Evolutionary conservation across 2,113 vertebrate genomes (phyloP), one percentile per base, ranked within the genome.

Genomic region (Anoura caudifer): DNA sequence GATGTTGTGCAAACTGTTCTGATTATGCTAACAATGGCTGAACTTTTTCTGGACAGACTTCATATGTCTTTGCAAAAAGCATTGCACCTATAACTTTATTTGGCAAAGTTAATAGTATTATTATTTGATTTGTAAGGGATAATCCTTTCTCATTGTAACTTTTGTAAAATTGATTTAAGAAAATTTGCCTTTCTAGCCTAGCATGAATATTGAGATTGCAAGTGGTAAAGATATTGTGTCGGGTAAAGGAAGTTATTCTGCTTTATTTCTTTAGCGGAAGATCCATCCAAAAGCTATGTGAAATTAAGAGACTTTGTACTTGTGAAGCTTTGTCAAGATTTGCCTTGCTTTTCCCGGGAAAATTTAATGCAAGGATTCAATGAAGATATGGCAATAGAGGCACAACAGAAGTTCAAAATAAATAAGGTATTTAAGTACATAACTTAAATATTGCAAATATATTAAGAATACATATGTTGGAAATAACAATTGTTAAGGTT

Each of bases 231-330:
- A 95, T 96, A 96, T 85, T 82, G 95, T 94, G 24, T 95, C 92
- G 33, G 45, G 2, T 96, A 95, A 90, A 12, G 61, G 33, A 87
- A 82, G 28, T 89, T 93, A 88, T 76, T 94, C 79, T 98, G 26
- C 86, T 96, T 93, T 88, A 19, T 97, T 98, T 98, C 54, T 85
- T 94, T 94, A 99, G 99, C 99, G 96, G 99, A 99, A 98, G 99
- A 99, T 98, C 99, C 99, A n/a, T 99, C 99, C 93, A 99, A 99
- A 97, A 99, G 98, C 98, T 99, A 99, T 59, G 99, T 99, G 98
- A 99, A 99, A 98, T 99, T 99, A 97, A 99, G 99, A 98, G 99
- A 99, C 98, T 99, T 99, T 94, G 99, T 99, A 93, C 99, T 99
- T 98, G 99, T 99, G 93, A 99, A 99, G 97, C 98, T 99, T 80